Conservation (phyloP, 2,797 vertebrate species). For the Alauda arvensis region DNA sequence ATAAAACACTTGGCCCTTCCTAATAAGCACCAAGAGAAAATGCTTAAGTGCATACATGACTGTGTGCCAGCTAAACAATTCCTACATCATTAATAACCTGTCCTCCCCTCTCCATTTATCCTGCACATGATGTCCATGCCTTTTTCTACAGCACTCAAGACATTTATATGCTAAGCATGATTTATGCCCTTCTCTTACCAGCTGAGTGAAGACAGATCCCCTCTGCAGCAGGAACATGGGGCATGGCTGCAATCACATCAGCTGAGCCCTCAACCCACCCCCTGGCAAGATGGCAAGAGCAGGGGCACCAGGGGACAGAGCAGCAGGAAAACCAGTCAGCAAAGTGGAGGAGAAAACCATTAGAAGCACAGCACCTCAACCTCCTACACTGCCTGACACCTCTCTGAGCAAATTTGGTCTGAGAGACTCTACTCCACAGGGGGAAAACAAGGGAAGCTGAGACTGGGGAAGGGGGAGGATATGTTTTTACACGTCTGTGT, state of each 20-base stretch:
- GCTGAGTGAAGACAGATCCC: background rate
- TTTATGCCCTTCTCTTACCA: background rate
- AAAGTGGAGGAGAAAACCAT: background rate
- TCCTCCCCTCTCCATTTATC: too few species aligned
- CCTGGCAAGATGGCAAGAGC: background rate
- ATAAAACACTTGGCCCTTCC: background rate
- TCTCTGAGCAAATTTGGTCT: background rate
- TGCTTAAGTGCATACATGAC: background rate
- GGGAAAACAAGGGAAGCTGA: background rate
- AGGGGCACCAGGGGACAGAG: background rate
- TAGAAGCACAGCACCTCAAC: background rate
- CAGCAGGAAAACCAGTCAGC: background rate
- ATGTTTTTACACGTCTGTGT: background rate
- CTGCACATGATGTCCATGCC: background rate
- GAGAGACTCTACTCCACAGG: background rate
- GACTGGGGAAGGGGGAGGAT: background rate
- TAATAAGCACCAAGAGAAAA: background rate
- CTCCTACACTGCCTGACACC: slow-evolving; percentile 11
- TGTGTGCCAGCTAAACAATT: background rate
- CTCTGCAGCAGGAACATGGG: background rate
- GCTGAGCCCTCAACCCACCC: background rate
- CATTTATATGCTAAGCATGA: background rate
- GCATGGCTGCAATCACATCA: accelerated
- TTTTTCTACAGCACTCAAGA: background rate
- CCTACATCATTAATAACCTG: background rate